Evolutionary conservation across 2,113 vertebrate species (phyloP), one percentile per base, ranked within the genome.

Genomic region (Leptodactylus fuscus): DNA sequence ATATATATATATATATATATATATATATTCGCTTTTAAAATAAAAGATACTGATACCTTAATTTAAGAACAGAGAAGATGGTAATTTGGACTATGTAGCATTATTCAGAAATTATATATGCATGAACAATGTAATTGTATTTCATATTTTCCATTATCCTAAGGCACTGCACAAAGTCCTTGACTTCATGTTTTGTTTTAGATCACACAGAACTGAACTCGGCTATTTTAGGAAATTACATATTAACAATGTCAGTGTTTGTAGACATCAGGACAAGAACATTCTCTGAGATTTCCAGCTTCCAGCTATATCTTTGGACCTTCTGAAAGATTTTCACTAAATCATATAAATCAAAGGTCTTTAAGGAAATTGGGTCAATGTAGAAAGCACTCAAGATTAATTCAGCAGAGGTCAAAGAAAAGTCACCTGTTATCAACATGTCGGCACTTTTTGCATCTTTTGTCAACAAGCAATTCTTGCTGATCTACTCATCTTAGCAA

Each of bases 201-300:
- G 36, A 75, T 83, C 70, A 44, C 70, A 83, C 38, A 83, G 29
- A 73, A 58, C 18, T 13, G 38, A 51, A 53, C 71, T 41, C 24
- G 27, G 82, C 82, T 83, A 75, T 83, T 83, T 75, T 76, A 29
- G 82, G 82, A 83, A 83, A 83, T 75, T 44, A 32, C 82, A 83
- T 83, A 83, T 83, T 83, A 83, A 75, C 71, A 60, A 55, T 83
- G 82, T 83, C 82, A 83, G 49, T 83, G 27, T 83, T 75, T 73
- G 53, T 83, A 71, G 67, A 62, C 82, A 83, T 83, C 82, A 83
- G 34, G 49, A 27, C 70, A 62, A 75, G 70, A 74, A 62, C 24
- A 75, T 75, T 75, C 34, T 53, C 67, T 60, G 29, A 24, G 70
- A 74, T 74, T 83, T 74, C 53, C 34, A 62, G 71, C 82, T 83